Percentiles rank a stretch among this genome's conserved stretches.
Evolutionary conservation across 2,888 invertebrate species (phyloP).

Genomic region (Phyllotreta cruciferae): DNA sequence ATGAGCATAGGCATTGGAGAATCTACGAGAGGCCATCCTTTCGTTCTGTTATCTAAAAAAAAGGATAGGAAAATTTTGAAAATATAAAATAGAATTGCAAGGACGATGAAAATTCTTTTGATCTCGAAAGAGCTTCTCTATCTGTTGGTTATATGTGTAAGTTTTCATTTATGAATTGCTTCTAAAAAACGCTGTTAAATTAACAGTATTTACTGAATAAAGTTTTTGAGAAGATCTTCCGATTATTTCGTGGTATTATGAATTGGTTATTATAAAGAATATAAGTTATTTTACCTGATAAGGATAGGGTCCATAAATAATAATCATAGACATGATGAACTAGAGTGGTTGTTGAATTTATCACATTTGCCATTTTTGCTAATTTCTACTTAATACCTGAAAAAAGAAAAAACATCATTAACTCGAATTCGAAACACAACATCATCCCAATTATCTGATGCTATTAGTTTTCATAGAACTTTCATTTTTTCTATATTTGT

Average conservation of each 20-base stretch:
- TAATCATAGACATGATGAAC: constrained; percentile 70
- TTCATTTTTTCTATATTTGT: no score
- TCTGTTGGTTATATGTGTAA: neutral
- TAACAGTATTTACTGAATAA: no score
- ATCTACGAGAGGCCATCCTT: constrained; percentile 85
- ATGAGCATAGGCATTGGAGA: constrained; percentile 78
- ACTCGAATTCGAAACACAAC: neutral
- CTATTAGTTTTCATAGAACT: no score
- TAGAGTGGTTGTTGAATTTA: constrained; percentile 65
- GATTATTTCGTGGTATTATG: no score
- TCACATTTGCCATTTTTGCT: constrained; percentile 44
- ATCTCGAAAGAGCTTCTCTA: neutral
- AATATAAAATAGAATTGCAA: constrained; percentile 1
- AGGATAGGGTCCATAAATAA: constrained; percentile 78
- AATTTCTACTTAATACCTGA: constrained; percentile 45
- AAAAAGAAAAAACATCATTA: constrained; percentile 30
- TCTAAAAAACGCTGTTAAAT: no score
- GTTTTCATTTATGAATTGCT: no score
- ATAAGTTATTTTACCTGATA: constrained; percentile 68
- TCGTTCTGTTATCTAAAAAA: constrained; percentile 77
- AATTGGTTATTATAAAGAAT: neutral
- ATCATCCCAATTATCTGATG: no score
- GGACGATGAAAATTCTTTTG: neutral
- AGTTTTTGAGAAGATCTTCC: no score
- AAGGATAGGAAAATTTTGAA: constrained; percentile 19